Conservation (phyloP, 2,113 vertebrate species). For the Rhinoptilus africanus region DNA sequence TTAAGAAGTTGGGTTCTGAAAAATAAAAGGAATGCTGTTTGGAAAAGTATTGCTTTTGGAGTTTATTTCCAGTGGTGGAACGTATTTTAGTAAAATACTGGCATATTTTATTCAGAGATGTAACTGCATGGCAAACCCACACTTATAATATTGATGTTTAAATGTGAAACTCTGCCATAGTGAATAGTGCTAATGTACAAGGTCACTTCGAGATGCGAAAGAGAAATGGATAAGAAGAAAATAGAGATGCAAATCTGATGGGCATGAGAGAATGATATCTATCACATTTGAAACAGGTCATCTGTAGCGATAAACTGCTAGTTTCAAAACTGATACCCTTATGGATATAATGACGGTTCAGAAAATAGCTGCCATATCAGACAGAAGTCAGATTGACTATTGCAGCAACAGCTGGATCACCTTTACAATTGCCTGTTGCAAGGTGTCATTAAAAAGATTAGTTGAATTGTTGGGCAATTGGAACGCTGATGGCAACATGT, state of each 20-base stretch:
- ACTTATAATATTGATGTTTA: constrained; percentile 25
- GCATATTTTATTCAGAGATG: constrained; percentile 60
- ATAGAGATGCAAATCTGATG: constrained; percentile 57
- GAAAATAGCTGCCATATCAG: background rate
- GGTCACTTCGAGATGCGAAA: background rate
- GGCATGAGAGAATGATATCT: constrained; percentile 4
- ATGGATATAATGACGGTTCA: constrained; percentile 33
- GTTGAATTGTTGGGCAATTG: background rate
- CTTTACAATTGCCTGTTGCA: constrained; percentile 56
- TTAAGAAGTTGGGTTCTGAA: constrained; percentile 45
- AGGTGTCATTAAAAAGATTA: constrained; percentile 42
- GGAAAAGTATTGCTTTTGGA: constrained; percentile 9
- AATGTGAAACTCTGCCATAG: constrained; percentile 14
- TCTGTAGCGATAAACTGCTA: constrained; percentile 61
- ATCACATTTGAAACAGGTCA: constrained; percentile 54
- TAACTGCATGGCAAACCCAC: constrained; percentile 4
- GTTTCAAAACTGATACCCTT: constrained; percentile 48
- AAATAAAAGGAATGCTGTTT: constrained; percentile 47
- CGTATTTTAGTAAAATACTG: constrained; percentile 27
- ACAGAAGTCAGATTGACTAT: constrained; percentile 39
- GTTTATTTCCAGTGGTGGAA: constrained; percentile 20
- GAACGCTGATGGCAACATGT: background rate
- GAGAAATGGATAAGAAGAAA: constrained; percentile 50
- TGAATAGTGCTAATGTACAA: constrained; percentile 20
- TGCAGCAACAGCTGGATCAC: background rate